Evolutionary conservation across 2,797 vertebrate species (phyloP).

Genomic region (Lycodopsis pacificus): DNA sequence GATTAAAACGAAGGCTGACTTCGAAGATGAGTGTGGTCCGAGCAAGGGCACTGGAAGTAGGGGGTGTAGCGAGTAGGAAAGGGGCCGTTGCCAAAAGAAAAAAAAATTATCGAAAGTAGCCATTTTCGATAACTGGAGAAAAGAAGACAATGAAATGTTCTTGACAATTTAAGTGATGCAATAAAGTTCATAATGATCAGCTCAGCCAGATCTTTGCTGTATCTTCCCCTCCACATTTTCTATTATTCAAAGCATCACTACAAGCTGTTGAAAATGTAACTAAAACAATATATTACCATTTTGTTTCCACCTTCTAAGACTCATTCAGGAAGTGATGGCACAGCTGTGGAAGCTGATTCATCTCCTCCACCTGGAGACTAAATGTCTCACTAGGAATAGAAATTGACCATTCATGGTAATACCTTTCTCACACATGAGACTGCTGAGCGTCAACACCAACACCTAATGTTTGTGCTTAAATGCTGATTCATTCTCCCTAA

Average conservation of each 20-base stretch:
- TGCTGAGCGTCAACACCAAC: conserved; percentile 54
- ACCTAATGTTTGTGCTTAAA: conserved; percentile 50
- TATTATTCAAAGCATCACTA: no score
- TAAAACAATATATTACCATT: conserved; percentile 17
- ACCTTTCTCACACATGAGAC: conserved; percentile 23
- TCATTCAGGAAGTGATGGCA: conserved; percentile 47
- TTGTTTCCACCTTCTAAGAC: conserved; percentile 19
- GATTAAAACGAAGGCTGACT: background rate
- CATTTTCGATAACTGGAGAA: background rate
- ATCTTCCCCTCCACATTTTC: no score
- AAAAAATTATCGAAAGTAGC: background rate
- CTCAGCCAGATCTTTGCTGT: background rate
- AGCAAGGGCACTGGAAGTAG: background rate
- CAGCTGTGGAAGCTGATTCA: conserved; percentile 66
- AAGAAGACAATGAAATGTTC: background rate
- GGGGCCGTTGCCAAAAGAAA: background rate
- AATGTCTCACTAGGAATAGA: conserved; percentile 57
- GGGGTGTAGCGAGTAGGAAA: background rate
- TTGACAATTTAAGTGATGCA: background rate
- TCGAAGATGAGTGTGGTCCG: background rate
- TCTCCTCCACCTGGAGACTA: conserved; percentile 57
- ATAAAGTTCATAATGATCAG: background rate
- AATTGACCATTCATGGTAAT: conserved; percentile 74
- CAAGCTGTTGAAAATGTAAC: background rate
- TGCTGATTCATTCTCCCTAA: conserved; percentile 74